phyloP scores from a whole-genome alignment of 2,113 vertebrate genomes.

The Phyllostomus hastatus region DNA sequence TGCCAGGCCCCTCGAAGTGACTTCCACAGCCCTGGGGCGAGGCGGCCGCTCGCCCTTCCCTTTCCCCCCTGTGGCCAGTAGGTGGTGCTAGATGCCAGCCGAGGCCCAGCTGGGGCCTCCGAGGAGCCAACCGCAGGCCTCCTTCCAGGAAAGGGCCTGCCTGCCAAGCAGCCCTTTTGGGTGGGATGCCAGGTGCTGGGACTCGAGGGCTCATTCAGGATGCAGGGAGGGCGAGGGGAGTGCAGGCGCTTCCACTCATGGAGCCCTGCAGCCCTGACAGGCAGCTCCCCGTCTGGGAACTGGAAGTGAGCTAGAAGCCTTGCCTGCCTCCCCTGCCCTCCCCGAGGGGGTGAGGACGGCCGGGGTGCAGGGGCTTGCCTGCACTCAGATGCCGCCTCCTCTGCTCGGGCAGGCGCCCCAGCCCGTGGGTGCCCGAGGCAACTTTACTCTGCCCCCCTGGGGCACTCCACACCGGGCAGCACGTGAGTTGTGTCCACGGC shows the following conservation, averaged over 20 bases:
- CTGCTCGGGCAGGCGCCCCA: background rate
- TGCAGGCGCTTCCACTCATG: background rate
- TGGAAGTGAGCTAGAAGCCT: background rate
- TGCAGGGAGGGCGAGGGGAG: too few species aligned
- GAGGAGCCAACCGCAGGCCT: background rate
- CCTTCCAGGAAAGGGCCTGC: background rate
- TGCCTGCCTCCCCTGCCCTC: background rate
- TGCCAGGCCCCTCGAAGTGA: too few species aligned
- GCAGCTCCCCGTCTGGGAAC: background rate
- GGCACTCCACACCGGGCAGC: too few species aligned
- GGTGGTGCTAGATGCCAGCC: conserved; percentile 71
- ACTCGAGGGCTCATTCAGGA: background rate
- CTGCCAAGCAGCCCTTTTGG: background rate
- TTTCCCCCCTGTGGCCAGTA: conserved; percentile 43
- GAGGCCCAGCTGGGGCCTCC: background rate
- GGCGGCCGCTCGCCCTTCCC: background rate
- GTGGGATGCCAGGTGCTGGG: background rate
- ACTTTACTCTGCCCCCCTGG: background rate
- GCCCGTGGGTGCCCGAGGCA: background rate
- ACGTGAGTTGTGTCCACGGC: background rate
- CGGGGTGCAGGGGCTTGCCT: background rate
- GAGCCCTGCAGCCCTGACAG: background rate
- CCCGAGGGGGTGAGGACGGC: background rate
- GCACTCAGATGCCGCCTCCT: fast-evolving
- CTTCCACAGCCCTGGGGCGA: background rate